Evolutionary conservation across 2,113 vertebrate species (phyloP), one percentile per base, ranked within the genome.

Genomic region (Okapia johnstoni): DNA sequence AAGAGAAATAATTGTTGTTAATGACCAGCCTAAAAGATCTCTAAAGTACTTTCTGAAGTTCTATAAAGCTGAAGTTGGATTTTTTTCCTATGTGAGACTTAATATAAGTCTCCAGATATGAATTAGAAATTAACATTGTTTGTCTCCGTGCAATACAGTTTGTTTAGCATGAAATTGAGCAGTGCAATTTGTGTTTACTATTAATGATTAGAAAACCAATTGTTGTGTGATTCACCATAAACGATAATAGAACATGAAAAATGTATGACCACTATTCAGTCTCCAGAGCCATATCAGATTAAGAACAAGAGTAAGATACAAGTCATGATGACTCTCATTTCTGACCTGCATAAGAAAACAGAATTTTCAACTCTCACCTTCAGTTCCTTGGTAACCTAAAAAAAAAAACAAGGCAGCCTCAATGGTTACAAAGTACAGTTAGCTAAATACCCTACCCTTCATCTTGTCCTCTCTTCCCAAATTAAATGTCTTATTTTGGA

Each of bases 171-270:
- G 85, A 97, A 97, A 93, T 7, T 92, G 61, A 96, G 21, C 55
- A 86, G n/a, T 58, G 30, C 43, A 85, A 79, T 73, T 97, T 97
- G 63, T 90, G 43, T 96, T 98, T 92, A 83, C 94, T 96, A 94
- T 96, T 97, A 86, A 93, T 96, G 70, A 94, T 93, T 73, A 93
- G n/a, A 94, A 96, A 97, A 63, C 55, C 50, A 97, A 88, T 86
- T 93, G 61, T 90, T 94, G 25, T 95, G 33, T 73, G 84, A 88
- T 87, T 95, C 76, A 25, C 63, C 36, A 57, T 81, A 94, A 90
- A 83, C 36, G 73, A 96, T 80, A 97, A 88, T 61, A 63, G 61
- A 63, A 96, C 61, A 93, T 96, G 79, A 92, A 96, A 97, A 98
- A 95, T 94, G 55, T 40, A 91, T 86, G 33, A 80, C 28, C 26